Base-by-base conservation (phyloP, 2,113 vertebrate species). In the Lamprologus speciosus region DNA sequence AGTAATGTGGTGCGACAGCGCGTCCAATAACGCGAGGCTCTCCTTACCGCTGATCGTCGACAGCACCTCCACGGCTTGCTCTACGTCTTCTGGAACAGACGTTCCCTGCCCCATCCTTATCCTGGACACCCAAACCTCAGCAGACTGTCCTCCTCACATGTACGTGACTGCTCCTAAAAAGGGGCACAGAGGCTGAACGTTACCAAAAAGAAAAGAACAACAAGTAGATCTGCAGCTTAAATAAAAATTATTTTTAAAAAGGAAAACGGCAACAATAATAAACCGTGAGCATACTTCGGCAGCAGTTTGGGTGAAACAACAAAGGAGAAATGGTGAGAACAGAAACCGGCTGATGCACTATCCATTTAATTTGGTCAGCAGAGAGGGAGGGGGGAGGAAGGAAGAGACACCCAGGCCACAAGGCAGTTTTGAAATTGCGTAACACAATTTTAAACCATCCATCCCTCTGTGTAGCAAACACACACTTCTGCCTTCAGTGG, bases 281-380 rank as follows among this genome's bases (percentile, higher is more conserved):
- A 81, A 57, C 7, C 1, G 9, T 47, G 8, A 57, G 4, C 12
- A 3, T 55, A 17, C 54, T 37, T 70, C 21, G 37, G 80, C 70
- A 8, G 80, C 4, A 19, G 53, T 37, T 84, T 51, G 82, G 65
- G 78, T 84, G 81, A n/a, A 87, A 57, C 57, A 9, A 23, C n/a
- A 2, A 73, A 37, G 70, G 26, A 33, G 45, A 80, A 87, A 60
- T 23, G 83, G 47, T 47, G 65, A 73, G 51, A 87, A 84, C 17
- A 53, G 87, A 85, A 75, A 85, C 58, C 83, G 23, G 40, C 65
- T 73, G 85, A 85, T 81, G 53, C 57, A 10, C 63, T 45, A 45
- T 82, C 83, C 75, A 70, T 91, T 89, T 88, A 53, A 75, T 87
- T 78, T 90, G 79, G 65, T 93, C 85, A 91, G 93, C 21, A 79